Evolutionary conservation across 2,888 invertebrate genomes (phyloP), one percentile per base, ranked within the genome.

Genomic region (Drosophila borealis): DNA sequence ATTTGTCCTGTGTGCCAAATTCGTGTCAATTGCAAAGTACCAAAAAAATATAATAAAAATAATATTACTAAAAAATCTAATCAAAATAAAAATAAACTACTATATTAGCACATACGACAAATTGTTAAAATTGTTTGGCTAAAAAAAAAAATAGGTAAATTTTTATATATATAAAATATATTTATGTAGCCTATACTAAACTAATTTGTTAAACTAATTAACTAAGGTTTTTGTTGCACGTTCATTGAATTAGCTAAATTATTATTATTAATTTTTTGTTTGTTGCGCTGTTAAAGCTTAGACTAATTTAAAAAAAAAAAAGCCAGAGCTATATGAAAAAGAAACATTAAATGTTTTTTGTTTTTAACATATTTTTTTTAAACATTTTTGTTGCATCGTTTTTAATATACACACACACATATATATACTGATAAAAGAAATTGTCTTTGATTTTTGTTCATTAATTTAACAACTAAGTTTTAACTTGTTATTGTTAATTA

Each of bases 401-500:
- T 85, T 88, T 89, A 80, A 72, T 69, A 67, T 19, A 48, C 45
- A 74, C 21, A 70, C 13, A 44, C 8, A 55, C 21, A 41, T 10
- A 49, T 45, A 50, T 36, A 70, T 55, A 68, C 65, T 66, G 81
- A 78, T 57, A 53, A 10, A 11, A 61, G 33, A 54, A 34, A 64
- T 57, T 71, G 55, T 75, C 68, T 74, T 72, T 70, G 67, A 75
- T 79, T 81, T 75, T 68, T 75, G 84, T 89, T 83, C 67, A 74
- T 81, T 89, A 67, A 77, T 78, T 88, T 88, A 78, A 86, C 62
- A 64, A 56, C 50, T 81, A 84, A 85, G 79, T 87, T 85, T 84
- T 73, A 87, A 81, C 69, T 73, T 89, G 88, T 86, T 88, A 85
- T 86, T 86, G 89, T 86, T 89, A 89, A 89, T 77, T 80, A 78